Conservation (phyloP, 1,140 invertebrate genomes). For the Bombus huntii region DNA sequence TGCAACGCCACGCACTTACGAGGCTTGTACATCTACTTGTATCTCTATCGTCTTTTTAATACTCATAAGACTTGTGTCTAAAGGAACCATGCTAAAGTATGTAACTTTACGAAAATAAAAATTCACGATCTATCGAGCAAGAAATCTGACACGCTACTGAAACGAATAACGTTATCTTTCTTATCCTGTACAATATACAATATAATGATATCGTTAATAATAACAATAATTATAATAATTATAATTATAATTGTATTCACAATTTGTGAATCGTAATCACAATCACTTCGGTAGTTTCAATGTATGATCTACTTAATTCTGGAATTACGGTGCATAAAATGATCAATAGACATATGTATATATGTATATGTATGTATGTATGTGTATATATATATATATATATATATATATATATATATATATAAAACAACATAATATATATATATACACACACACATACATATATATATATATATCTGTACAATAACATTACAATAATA, state of each 20-base stretch:
- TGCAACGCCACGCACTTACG: constrained; percentile 20
- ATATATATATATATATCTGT: constrained; percentile 69
- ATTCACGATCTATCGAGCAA: constrained; percentile 27
- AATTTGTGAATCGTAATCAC: constrained; percentile 16
- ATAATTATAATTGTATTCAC: constrained; percentile 21
- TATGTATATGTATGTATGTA: no score
- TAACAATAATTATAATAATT: constrained; percentile 40
- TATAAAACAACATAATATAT: no score
- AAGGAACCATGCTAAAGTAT: constrained; percentile 23
- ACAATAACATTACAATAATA: constrained; percentile 77
- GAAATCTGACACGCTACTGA: constrained; percentile 4
- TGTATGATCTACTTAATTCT: constrained; percentile 48
- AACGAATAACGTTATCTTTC: constrained; percentile 34
- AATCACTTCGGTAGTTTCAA: constrained; percentile 27
- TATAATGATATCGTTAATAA: constrained; percentile 39
- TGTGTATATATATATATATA: no score
- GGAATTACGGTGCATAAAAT: constrained; percentile 63
- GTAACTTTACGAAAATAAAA: constrained; percentile 30
- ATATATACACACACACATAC: no score
- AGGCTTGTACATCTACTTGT: constrained; percentile 20
- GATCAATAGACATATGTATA: constrained; percentile 48
- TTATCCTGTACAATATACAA: constrained; percentile 39
- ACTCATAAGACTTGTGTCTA: background rate
- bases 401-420: no score
- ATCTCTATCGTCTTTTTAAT: constrained; percentile 23